A percentile compares a stretch with the other conserved stretches of the same genome.
Conservation (phyloP, 2,888 invertebrate genomes). For the Protonemura montana region DNA sequence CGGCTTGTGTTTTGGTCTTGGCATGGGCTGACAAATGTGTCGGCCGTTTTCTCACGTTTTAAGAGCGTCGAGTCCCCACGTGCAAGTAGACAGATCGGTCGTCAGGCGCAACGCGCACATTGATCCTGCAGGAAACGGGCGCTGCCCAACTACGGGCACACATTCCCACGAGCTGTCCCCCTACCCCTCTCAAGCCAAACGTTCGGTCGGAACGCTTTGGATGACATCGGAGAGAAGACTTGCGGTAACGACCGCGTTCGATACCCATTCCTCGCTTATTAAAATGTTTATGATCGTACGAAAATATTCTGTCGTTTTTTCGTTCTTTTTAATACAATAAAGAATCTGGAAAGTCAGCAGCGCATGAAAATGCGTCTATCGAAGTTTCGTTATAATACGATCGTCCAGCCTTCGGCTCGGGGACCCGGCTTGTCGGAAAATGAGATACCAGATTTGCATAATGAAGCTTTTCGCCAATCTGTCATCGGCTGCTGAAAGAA, state of each 20-base stretch:
- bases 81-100: slow-evolving; percentile 22
- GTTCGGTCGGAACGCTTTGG: neutral
- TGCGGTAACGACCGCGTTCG: slow-evolving; percentile 23
- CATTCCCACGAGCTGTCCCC: slow-evolving; percentile 9
- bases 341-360: neutral
- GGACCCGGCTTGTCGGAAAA: neutral
- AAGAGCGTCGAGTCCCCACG: neutral
- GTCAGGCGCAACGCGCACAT: slow-evolving; percentile 15
- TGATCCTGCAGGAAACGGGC: slow-evolving; percentile 8
- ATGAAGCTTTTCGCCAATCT: slow-evolving; percentile 23
- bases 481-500: neutral
- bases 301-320: neutral
- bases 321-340: neutral
- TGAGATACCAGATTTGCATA: neutral
- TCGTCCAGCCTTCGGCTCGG: neutral
- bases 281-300: slow-evolving; percentile 8
- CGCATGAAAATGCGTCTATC: slow-evolving; percentile 18
- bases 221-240: neutral
- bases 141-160: neutral
- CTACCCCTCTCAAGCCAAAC: neutral
- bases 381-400: slow-evolving; percentile 24
- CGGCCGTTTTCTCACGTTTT: slow-evolving; percentile 31
- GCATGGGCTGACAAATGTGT: slow-evolving; percentile 27
- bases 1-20: neutral
- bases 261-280: slow-evolving; percentile 26